These are phyloP conservation scores for Cerastis leucographa DNA, from an alignment of 2,888 invertebrate species.

Conservation along the genomic window DNA sequence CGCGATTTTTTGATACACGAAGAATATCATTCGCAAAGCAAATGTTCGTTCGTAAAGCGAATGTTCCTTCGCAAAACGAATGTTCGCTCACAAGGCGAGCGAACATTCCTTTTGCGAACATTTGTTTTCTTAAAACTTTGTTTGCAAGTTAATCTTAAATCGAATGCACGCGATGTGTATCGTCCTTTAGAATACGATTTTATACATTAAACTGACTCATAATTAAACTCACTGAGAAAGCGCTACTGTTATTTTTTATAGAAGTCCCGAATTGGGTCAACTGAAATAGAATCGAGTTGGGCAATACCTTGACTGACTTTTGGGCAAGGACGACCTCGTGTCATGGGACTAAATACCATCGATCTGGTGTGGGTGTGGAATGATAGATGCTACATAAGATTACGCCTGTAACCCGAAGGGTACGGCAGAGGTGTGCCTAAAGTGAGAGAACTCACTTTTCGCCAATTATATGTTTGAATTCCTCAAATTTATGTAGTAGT, in stretches of 20 bases:
- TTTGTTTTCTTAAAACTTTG: neutral
- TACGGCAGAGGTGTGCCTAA: neutral
- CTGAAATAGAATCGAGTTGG: constrained; percentile 37
- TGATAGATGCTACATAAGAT: neutral
- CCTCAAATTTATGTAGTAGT: neutral
- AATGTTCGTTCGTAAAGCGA: too few species aligned
- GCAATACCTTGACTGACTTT: constrained; percentile 1
- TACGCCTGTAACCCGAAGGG: neutral
- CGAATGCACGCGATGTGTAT: neutral
- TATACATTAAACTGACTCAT: neutral
- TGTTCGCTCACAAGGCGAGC: neutral
- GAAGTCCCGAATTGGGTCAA: neutral
- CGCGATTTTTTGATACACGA: neutral
- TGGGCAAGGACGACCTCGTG: neutral
- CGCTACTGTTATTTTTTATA: neutral
- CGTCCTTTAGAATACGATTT: neutral
- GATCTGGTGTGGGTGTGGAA: neutral
- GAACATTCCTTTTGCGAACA: neutral
- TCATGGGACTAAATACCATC: neutral
- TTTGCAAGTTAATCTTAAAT: neutral
- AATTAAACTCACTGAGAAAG: neutral
- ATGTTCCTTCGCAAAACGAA: too few species aligned
- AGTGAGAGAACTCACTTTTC: neutral
- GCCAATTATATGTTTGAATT: neutral
- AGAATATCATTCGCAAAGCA: neutral